Evolutionary conservation across 2,888 invertebrate species (phyloP).

Genomic region (Seladonia tumulorum): DNA sequence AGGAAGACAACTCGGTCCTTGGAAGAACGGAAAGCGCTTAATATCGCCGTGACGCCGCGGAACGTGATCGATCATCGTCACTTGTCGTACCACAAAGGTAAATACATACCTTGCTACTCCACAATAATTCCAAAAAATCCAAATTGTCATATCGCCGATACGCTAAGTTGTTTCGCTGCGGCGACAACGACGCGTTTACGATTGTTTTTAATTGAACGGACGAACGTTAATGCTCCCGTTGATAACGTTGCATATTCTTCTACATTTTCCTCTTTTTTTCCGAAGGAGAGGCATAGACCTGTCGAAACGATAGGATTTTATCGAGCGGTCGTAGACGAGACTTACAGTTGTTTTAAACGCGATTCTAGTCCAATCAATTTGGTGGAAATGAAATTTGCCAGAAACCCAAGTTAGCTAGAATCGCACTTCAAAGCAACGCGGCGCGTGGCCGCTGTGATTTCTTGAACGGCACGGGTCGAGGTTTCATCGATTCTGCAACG

Average conservation of each 20-base stretch:
- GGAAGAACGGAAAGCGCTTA: background rate
- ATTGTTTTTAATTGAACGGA: conserved; percentile 12
- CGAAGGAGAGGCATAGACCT: background rate
- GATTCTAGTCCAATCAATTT: background rate
- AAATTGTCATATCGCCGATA: background rate
- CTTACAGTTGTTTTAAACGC: background rate
- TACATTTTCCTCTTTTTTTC: background rate
- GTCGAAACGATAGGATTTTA: background rate
- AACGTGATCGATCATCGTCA: background rate
- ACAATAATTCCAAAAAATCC: conserved; percentile 1
- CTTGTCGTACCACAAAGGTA: conserved; percentile 11
- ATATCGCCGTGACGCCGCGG: background rate
- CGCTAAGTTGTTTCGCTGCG: conserved; percentile 2
- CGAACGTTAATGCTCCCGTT: conserved; percentile 22
- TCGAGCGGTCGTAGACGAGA: background rate
- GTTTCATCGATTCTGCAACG: background rate
- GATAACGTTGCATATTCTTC: conserved; percentile 25
- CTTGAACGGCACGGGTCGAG: background rate
- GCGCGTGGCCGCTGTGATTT: background rate
- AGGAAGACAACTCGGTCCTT: background rate
- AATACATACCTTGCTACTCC: background rate
- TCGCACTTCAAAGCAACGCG: background rate
- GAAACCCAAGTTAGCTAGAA: background rate
- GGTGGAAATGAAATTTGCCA: background rate
- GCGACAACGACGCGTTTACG: conserved; percentile 33